Evolutionary conservation across 1,140 invertebrate species (phyloP).

Genomic region (Orius insidiosus): DNA sequence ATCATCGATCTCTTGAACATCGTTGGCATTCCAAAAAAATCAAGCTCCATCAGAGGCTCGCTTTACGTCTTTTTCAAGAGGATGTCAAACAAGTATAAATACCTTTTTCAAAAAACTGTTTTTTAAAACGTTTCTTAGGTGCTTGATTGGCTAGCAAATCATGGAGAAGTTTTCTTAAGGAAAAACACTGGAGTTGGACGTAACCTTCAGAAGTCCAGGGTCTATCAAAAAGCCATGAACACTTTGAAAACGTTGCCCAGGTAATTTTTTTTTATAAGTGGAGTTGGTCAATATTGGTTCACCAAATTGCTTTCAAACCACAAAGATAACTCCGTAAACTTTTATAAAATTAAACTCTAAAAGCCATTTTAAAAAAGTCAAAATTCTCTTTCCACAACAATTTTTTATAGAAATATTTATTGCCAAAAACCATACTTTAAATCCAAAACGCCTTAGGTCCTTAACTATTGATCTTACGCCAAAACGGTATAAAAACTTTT

Average conservation of each 20-base stretch:
- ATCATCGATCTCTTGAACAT: conserved; percentile 81
- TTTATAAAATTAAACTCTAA: too few species aligned
- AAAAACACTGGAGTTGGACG: conserved; percentile 93
- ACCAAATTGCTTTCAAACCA: too few species aligned
- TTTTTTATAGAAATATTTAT: too few species aligned
- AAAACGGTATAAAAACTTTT: too few species aligned
- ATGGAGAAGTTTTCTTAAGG: conserved; percentile 94
- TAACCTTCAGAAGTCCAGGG: conserved; percentile 81
- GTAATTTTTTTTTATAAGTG: conserved; percentile 30
- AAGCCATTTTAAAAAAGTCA: too few species aligned
- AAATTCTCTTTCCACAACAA: too few species aligned
- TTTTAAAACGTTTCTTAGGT: conserved; percentile 38
- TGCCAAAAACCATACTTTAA: too few species aligned
- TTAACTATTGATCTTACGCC: too few species aligned
- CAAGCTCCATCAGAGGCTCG: conserved; percentile 81
- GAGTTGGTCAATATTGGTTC: too few species aligned
- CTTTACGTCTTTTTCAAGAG: conserved; percentile 84
- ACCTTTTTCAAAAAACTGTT: not conserved
- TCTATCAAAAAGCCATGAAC: conserved; percentile 96
- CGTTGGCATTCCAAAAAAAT: conserved; percentile 88
- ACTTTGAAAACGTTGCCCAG: conserved; percentile 94
- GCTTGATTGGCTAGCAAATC: conserved; percentile 91
- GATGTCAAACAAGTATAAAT: conserved; percentile 63
- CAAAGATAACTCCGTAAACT: too few species aligned
- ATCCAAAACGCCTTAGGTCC: too few species aligned